Evolutionary conservation across 2,888 invertebrate species (phyloP).

Genomic region (Erebia ligea): DNA sequence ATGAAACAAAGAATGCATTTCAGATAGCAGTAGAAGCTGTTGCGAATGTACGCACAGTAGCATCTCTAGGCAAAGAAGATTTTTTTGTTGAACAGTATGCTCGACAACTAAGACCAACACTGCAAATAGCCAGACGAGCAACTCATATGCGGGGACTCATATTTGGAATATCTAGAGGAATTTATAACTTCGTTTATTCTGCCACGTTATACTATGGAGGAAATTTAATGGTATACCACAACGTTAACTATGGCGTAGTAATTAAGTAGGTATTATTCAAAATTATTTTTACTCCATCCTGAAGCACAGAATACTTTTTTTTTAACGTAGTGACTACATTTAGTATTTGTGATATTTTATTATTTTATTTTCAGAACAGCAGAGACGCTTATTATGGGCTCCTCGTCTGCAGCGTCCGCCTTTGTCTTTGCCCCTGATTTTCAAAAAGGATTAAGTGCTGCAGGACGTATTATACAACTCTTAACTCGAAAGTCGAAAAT

Average conservation of each 20-base stretch:
- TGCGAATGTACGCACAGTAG: slow-evolving; percentile 90
- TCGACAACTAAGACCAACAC: slow-evolving; percentile 82
- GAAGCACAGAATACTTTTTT: not conserved
- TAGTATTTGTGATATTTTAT: slow-evolving; percentile 7
- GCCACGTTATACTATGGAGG: slow-evolving; percentile 89
- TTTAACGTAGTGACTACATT: not conserved
- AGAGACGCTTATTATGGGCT: slow-evolving; percentile 87
- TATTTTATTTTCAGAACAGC: slow-evolving; percentile 80
- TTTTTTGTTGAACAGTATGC: slow-evolving; percentile 86
- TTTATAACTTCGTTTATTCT: slow-evolving; percentile 88
- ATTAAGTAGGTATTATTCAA: slow-evolving; percentile 84
- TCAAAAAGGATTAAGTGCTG: slow-evolving; percentile 89
- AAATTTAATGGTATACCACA: slow-evolving; percentile 84
- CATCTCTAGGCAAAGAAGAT: slow-evolving; percentile 87
- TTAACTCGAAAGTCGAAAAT: slow-evolving; percentile 85
- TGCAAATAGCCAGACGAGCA: slow-evolving; percentile 80
- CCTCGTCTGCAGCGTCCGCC: slow-evolving; percentile 85
- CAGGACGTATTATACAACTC: slow-evolving; percentile 85
- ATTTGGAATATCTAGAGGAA: slow-evolving; percentile 87
- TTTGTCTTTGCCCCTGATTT: slow-evolving; percentile 91
- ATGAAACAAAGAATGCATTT: slow-evolving; percentile 4
- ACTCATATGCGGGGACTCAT: slow-evolving; percentile 88
- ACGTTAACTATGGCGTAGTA: slow-evolving; percentile 82
- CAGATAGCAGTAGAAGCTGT: slow-evolving; percentile 90
- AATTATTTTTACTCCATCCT: not conserved